A percentile compares a stretch with the other conserved stretches of the same genome.
phyloP scores from a whole-genome alignment of 2,113 vertebrate genomes.

The Paracyprichromis sp. region DNA sequence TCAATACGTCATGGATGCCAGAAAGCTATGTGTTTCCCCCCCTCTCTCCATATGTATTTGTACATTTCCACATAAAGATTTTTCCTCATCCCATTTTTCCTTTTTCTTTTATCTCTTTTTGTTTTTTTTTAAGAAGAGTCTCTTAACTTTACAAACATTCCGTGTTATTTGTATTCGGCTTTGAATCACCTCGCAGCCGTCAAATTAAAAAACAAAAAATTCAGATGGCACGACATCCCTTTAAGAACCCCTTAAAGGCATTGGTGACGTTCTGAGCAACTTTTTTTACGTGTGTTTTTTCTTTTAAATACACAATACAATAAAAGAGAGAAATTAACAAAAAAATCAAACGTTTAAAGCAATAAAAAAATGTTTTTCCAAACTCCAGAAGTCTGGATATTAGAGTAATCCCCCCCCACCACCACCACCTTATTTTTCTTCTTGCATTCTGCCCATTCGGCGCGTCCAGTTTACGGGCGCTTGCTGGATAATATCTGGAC shows the following conservation, averaged over 20 bases:
- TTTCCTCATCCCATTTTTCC: slow-evolving; percentile 13
- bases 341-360: slow-evolving; percentile 12
- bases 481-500: slow-evolving; percentile 52
- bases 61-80: slow-evolving; percentile 42
- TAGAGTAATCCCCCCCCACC: background rate
- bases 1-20: slow-evolving; percentile 45
- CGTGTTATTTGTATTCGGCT: slow-evolving; percentile 8
- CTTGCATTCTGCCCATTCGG: background rate
- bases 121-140: background rate
- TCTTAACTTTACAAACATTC: slow-evolving; percentile 65
- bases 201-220: slow-evolving; percentile 29
- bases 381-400: background rate
- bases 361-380: slow-evolving; percentile 31
- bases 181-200: slow-evolving; percentile 32
- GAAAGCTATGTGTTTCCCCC: slow-evolving; percentile 8
- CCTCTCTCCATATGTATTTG: background rate
- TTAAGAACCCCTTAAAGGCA: slow-evolving; percentile 72
- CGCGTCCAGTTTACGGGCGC: background rate
- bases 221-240: slow-evolving; percentile 54
- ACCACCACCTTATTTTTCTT: background rate
- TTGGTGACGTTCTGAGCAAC: slow-evolving; percentile 59
- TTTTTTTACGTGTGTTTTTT: slow-evolving; percentile 23
- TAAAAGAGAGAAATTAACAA: slow-evolving; percentile 8
- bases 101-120: background rate
- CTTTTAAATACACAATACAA: slow-evolving; percentile 30